Evolutionary conservation across 2,797 vertebrate species (phyloP), one percentile per base, ranked within the genome.

Genomic region (Epinephelus malabaricus): DNA sequence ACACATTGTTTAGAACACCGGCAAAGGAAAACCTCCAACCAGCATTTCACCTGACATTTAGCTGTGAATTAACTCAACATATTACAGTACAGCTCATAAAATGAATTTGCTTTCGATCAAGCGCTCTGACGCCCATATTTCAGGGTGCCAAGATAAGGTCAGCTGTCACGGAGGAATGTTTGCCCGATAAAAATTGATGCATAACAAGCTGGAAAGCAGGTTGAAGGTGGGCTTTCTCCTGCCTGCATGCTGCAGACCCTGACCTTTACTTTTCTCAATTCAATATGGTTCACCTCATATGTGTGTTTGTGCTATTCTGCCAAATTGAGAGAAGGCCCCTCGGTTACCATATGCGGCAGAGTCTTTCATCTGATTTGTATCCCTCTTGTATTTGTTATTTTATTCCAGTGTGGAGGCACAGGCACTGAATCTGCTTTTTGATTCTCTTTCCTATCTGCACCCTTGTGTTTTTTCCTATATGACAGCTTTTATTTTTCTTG

Each of bases 81-180:
- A 90, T 92, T 89, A 82, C 66, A 86, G 82, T 51, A 81, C 56
- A 77, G 83, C 90, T 93, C 86, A 75, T 93, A 88, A 78, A 95
- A 92, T 91, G 85, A 93, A 93, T 95, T 96, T 94, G 73, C 78
- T 92, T 95, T 95, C 85, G 91, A 92, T 96, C 92, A 95, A 90
- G 72, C 83, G 81, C 73, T 61, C 61, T 21, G 90, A 90, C 2
- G 69, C 65, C 73, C 73, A 87, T 92, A 84, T 94, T 89, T 94
- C 93, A 87, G 85, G 59, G 92, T 87, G 92, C 85, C 70, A 25
- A 81, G 88, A 97, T 96, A 97, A 97, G 96, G 95, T 96, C 96
- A 96, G 40, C 94, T 96, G 93, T 95, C 95, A 93, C 55, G 69
- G 90, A 93, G 92, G 89, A 95, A 88, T 93, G 95, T 95, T 95